phyloP scores from a whole-genome alignment of 2,888 invertebrate species.

The Drosophila colorata region DNA sequence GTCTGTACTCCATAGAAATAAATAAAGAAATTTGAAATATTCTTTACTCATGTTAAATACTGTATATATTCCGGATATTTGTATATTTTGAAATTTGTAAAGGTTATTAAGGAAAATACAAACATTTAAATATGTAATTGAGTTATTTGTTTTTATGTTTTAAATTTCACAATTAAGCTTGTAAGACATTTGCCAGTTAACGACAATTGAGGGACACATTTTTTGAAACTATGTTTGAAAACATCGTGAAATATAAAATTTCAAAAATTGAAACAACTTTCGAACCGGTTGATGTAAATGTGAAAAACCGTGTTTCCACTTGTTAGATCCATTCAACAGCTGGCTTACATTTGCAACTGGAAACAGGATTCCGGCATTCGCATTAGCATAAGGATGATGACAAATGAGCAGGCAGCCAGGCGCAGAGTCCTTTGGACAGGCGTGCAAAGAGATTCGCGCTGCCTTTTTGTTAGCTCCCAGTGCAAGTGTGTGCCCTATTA shows the following conservation, averaged over 20 bases:
- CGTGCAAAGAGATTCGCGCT: constrained; percentile 46
- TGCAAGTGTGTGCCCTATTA: constrained; percentile 70
- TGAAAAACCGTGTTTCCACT: neutral
- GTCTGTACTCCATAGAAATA: too few species aligned
- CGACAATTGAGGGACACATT: too few species aligned
- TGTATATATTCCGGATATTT: too few species aligned
- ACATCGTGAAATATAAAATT: too few species aligned
- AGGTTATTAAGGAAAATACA: too few species aligned
- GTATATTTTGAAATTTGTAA: too few species aligned
- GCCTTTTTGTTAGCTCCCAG: constrained; percentile 33
- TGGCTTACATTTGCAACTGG: neutral
- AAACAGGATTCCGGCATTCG: constrained; percentile 18
- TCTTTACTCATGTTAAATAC: too few species aligned
- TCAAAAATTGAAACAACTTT: neutral
- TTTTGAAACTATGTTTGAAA: neutral
- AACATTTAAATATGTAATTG: too few species aligned
- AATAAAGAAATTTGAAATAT: too few species aligned
- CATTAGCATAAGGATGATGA: constrained; percentile 75
- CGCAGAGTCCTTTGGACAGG: constrained; percentile 46
- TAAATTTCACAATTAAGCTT: too few species aligned
- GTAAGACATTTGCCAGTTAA: too few species aligned
- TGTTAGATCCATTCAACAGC: constrained; percentile 4
- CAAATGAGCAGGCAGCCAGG: constrained; percentile 64
- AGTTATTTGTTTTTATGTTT: too few species aligned
- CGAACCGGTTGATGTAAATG: neutral